These are phyloP conservation scores for Catharus ustulatus DNA, from an alignment of 2,797 vertebrate species.

Conservation along the genomic window DNA sequence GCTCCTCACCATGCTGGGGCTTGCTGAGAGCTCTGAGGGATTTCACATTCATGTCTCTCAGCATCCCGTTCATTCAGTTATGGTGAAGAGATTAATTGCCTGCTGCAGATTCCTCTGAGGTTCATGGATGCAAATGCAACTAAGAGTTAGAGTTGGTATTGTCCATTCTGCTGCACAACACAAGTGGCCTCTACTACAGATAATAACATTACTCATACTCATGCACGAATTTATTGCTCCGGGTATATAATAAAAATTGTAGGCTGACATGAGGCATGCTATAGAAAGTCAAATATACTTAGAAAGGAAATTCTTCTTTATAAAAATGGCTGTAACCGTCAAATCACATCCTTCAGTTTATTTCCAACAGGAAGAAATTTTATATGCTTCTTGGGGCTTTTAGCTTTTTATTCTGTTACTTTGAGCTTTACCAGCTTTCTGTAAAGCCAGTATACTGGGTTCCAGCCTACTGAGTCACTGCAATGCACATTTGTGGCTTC, in stretches of 20 bases:
- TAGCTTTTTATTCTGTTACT: slow-evolving; percentile 68
- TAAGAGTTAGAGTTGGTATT: background rate
- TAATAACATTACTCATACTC: background rate
- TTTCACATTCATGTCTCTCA: background rate
- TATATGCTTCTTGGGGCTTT: slow-evolving; percentile 51
- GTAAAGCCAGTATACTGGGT: slow-evolving; percentile 58
- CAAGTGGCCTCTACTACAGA: background rate
- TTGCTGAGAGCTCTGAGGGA: background rate
- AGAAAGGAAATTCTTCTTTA: slow-evolving; percentile 48
- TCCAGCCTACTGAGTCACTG: slow-evolving; percentile 67
- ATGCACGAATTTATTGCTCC: background rate
- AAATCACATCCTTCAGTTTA: slow-evolving; percentile 54
- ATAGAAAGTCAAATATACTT: slow-evolving; percentile 30
- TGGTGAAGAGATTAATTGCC: background rate
- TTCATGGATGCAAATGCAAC: background rate
- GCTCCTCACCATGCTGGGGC: background rate
- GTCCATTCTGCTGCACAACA: background rate
- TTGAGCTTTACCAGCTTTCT: slow-evolving; percentile 59
- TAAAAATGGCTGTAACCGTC: slow-evolving; percentile 35
- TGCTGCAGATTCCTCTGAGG: background rate
- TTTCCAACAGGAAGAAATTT: slow-evolving; percentile 63
- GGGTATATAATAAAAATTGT: background rate
- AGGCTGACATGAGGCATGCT: background rate
- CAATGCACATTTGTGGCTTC: slow-evolving; percentile 48
- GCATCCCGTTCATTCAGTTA: background rate